These are phyloP conservation scores for human (Homo sapiens) DNA, from an alignment of 2,113 vertebrate genomes.

Conservation along the genomic window GRCh38 chr15:87980501-87981000, in stretches of 20 bases:
- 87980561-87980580: neutral
- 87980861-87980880: neutral
- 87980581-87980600: neutral
- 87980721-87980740: neutral
- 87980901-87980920: neutral
- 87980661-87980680: neutral
- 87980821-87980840: neutral
- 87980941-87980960: neutral
- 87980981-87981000: neutral
- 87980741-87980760: neutral
- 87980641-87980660: neutral
- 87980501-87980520: too few relatives aligned
- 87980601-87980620: neutral
- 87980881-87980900: neutral
- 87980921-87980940: neutral
- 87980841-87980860: neutral
- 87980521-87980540: too few relatives aligned
- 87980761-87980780: neutral
- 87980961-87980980: neutral
- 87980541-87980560: too few relatives aligned
- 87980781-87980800: neutral
- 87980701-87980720: neutral
- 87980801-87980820: neutral
- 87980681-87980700: neutral
- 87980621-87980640: rapidly evolving